Conservation (phyloP, 2,113 vertebrate genomes). For the Stomatorhinus ivindoensis region DNA sequence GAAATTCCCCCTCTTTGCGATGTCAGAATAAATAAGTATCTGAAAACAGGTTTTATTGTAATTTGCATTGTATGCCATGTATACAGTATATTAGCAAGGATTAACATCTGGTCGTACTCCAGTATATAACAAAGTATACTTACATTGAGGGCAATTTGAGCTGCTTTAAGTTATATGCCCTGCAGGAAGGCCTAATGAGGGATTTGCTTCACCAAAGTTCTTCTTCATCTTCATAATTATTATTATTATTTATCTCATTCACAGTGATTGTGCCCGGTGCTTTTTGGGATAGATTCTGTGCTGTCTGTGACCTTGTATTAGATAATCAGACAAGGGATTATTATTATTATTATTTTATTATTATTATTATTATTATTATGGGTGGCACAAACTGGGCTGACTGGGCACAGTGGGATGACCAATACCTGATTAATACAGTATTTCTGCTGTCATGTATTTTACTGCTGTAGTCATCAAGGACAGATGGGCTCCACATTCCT, state of each 20-base stretch:
- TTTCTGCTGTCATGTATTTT: background rate
- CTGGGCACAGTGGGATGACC: background rate
- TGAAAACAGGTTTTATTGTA: background rate
- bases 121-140: background rate
- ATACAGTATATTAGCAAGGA: background rate
- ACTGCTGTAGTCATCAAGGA: background rate
- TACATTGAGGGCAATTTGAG: background rate
- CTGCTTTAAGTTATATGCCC: background rate
- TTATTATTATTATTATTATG: background rate
- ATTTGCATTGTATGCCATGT: background rate
- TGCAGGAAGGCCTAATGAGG: background rate
- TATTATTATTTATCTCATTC: background rate
- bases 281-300: background rate
- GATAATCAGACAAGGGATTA: background rate
- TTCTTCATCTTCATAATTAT: background rate
- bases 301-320: background rate
- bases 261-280: background rate
- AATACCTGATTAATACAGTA: background rate
- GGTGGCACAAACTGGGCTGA: background rate
- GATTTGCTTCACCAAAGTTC: background rate
- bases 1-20: background rate
- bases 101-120: background rate
- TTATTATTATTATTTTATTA: background rate
- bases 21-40: background rate
- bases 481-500: constrained; percentile 4